A percentile compares a stretch with the other conserved stretches of the same genome.
Conservation (phyloP, 2,797 vertebrate genomes). For the Chaetodon trifasciatus region DNA sequence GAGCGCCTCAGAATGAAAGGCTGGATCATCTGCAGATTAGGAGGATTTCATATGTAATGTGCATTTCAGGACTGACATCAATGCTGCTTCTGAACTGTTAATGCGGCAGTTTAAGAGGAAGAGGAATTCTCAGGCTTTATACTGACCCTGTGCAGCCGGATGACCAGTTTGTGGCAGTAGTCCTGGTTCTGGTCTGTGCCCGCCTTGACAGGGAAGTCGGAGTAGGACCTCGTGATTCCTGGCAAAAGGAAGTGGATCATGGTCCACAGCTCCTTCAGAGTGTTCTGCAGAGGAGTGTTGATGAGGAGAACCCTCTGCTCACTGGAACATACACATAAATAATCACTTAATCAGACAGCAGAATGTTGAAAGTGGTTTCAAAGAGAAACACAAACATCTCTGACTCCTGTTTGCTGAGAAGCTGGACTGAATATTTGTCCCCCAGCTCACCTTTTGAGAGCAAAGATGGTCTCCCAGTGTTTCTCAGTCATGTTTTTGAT, state of each 20-base stretch:
- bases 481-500: constrained; percentile 94
- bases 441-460: constrained; percentile 87
- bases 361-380: not conserved
- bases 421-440: not conserved
- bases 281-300: constrained; percentile 93
- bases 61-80: not conserved
- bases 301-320: constrained; percentile 93
- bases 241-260: constrained; percentile 95
- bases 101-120: not conserved
- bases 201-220: constrained; percentile 93
- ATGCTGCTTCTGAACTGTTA: not conserved
- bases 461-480: constrained; percentile 93
- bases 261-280: constrained; percentile 93
- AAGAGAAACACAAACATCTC: not conserved
- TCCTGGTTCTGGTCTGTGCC: constrained; percentile 95
- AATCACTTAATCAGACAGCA: not conserved
- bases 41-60: not conserved
- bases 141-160: constrained; percentile 93
- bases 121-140: not conserved
- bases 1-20: constrained; percentile 93
- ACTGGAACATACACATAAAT: constrained; percentile 77
- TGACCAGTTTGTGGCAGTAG: constrained; percentile 95
- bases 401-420: not conserved
- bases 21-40: constrained; percentile 89
- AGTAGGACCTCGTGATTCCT: constrained; percentile 91